Percentiles rank a stretch among this genome's conserved stretches.
These are phyloP conservation scores for Acrossocheilus fasciatus DNA, from an alignment of 2,797 vertebrate species.

Conservation along the genomic window DNA sequence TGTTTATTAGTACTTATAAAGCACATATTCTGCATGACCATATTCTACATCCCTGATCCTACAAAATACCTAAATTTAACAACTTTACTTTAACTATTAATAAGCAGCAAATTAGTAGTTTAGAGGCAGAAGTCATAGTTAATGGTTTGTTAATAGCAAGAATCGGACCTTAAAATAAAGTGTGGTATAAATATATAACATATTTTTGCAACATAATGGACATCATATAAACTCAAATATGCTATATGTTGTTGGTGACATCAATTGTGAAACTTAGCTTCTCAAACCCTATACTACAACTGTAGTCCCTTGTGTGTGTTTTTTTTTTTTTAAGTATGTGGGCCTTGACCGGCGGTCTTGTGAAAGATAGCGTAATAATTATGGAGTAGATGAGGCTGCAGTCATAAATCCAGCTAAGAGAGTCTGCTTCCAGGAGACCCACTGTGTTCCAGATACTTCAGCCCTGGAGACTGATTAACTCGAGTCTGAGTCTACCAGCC, in stretches of 20 bases:
- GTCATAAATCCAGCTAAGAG: slow-evolving; percentile 52
- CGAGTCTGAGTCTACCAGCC: slow-evolving; percentile 18
- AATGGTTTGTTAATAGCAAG: not conserved
- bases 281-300: not conserved
- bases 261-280: not conserved
- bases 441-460: slow-evolving; percentile 59
- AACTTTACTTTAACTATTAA: not conserved
- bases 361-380: slow-evolving; percentile 36
- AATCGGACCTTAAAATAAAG: not conserved
- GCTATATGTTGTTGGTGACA: not conserved
- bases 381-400: slow-evolving; percentile 25
- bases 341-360: not conserved
- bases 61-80: not conserved
- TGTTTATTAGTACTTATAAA: not conserved
- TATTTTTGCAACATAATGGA: not conserved
- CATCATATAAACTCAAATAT: not conserved
- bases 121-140: not conserved
- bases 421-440: slow-evolving; percentile 40
- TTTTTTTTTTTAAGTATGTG: not conserved
- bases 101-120: not conserved
- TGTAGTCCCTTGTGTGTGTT: not conserved
- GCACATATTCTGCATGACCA: not conserved
- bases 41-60: not conserved
- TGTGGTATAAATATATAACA: not conserved
- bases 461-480: slow-evolving; percentile 53